Evolutionary conservation across 2,113 vertebrate genomes (phyloP), one percentile per base, ranked within the genome.

Genomic region (Todiramphus saurophagus): DNA sequence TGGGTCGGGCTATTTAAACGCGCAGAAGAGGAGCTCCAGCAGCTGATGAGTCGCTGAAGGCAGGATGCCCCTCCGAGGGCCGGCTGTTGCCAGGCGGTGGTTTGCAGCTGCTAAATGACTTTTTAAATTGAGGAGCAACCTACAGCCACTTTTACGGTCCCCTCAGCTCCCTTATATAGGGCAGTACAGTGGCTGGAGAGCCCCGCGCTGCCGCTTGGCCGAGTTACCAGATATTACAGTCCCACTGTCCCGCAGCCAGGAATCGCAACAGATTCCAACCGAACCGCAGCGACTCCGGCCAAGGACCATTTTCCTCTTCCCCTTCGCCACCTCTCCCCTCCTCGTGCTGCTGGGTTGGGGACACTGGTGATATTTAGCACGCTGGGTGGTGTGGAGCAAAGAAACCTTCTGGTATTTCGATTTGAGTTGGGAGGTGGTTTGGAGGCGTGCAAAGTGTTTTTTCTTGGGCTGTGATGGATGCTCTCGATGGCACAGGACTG

Each of bases 91-190:
- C 79, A 84, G 75, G 83, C 50, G 2, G 51, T 46, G 84, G n/a
- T 91, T 8, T 72, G 56, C 73, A 87, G 87, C 87, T 75, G 58
- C 74, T 89, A 43, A 87, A 84, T 91, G 83, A 66, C 81, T 95
- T 95, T 41, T 33, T 64, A 68, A 93, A 84, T 31, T 11, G 87
- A 84, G 66, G 62, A 91, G 81, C 75, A 89, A 33, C 55, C 83
- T 67, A 10, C 23, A 75, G 76, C 68, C 80, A 8, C 68, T 3
- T 55, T 74, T 56, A 39, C 80, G 21, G 83, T n/a, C n/a, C 76
- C 82, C 91, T 86, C 13, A 87, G 94, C 72, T 81, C n/a, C 33
- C 27, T 73, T 70, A 69, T 21, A 30, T 69, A 90, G 93, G 87
- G 95, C 93, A 92, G 78, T 10, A 21, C 63, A 1, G 2, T 5